Conservation (phyloP, 2,888 invertebrate species). For the Pseudococcus jackbeardsleyi region DNA sequence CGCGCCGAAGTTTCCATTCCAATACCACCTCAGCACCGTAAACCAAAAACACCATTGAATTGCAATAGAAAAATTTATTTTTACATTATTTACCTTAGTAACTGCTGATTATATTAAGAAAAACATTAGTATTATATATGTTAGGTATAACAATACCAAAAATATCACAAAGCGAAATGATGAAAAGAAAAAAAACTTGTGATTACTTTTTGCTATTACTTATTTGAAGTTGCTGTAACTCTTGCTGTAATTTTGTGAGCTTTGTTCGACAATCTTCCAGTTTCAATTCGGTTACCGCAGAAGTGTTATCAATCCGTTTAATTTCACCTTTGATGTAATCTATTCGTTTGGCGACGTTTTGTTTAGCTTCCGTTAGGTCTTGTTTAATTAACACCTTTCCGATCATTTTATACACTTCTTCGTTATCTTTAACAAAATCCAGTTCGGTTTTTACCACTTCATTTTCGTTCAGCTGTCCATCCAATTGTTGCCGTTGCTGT, state of each 20-base stretch:
- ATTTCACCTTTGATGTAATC: conserved; percentile 87
- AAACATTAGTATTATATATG: conserved; percentile 12
- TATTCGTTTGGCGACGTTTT: conserved; percentile 94
- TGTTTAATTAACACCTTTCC: conserved; percentile 97
- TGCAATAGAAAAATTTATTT: conserved; percentile 30
- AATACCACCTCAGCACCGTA: not conserved
- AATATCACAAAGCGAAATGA: conserved; percentile 55
- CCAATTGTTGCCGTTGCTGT: conserved; percentile 84
- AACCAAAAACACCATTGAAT: not conserved
- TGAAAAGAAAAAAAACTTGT: not conserved
- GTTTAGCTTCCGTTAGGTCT: conserved; percentile 90
- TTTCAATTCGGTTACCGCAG: conserved; percentile 81
- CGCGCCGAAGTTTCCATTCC: no score
- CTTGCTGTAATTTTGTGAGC: conserved; percentile 77
- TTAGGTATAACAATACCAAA: conserved; percentile 49
- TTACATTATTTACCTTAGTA: conserved; percentile 39
- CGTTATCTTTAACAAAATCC: conserved; percentile 81
- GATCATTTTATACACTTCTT: conserved; percentile 92
- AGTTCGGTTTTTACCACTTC: conserved; percentile 93
- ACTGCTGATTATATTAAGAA: conserved; percentile 31
- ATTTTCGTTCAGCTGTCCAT: conserved; percentile 94
- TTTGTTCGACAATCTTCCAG: conserved; percentile 79
- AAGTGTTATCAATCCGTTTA: conserved; percentile 83
- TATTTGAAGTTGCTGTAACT: conserved; percentile 69
- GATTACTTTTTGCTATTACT: conserved; percentile 53